Base-by-base conservation (phyloP, 2,797 vertebrate species). In the Alcedo atthis region DNA sequence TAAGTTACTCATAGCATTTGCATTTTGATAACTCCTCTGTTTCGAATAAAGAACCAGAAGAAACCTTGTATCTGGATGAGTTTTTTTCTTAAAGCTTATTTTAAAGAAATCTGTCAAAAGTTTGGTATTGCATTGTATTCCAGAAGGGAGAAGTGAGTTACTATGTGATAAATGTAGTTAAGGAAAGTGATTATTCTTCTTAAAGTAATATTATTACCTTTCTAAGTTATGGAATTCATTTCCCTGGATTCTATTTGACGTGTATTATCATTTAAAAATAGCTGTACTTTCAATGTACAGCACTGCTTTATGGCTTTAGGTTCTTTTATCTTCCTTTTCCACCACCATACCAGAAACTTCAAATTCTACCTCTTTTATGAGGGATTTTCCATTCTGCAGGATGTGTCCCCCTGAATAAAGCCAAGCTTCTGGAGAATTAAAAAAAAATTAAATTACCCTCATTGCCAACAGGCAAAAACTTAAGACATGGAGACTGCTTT, bases 11-110 rank as follows among this genome's bases (percentile, higher is more conserved):
- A 96, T 12, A 90, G 59, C 76, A 97, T 97, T 97, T 97, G 95
- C 96, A 97, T 97, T 97, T 97, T 97, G 93, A 96, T 97, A 97
- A 94, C 73, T 94, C 64, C 82, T 96, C 81, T 0, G n/a, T 95
- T 95, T 94, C 84, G 67, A 97, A 96, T 93, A 94, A 90, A 92
- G 85, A 87, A 33, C 42, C 46, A 96, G 84, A 89, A 92, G 87
- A 92, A 93, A 49, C 21, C 66, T 83, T 12, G 2, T 96, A 96
- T 96, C 87, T 90, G 51, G 26, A 43, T 58, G 58, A 92, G 92
- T 66, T 58, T 90, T 90, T 90, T 86, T 87, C 87, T 94, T 87
- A 83, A 93, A 64, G 68, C 45, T 88, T 63, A 33, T 93, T 95
- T 97, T 55, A 90, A 90, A 93, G 81, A 94, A 85, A 94, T 96